A percentile compares a stretch with the other conserved stretches of the same genome.
phyloP scores from a whole-genome alignment of 2,797 vertebrate genomes.

The Silurus aristotelis region DNA sequence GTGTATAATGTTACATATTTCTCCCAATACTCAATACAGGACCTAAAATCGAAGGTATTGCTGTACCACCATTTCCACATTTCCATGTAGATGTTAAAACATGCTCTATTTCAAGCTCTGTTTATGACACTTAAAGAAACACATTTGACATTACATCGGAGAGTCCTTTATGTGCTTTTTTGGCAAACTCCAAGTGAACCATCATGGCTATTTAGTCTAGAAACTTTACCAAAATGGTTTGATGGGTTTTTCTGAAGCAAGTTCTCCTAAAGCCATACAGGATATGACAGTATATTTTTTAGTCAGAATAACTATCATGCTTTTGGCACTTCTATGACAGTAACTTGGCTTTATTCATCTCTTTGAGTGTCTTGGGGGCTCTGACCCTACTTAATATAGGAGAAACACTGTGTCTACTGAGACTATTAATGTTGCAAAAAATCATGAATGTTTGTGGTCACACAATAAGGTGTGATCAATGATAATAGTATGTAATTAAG shows the following conservation, averaged over 20 bases:
- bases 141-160: no score
- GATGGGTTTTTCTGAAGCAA: not conserved
- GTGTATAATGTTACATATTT: not conserved
- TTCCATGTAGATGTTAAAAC: not conserved
- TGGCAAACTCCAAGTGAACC: not conserved
- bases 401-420: not conserved
- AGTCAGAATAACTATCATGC: not conserved
- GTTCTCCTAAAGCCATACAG: not conserved
- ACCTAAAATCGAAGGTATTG: not conserved
- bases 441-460: not conserved
- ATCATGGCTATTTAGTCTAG: not conserved
- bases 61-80: not conserved
- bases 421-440: not conserved
- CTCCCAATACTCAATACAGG: no score
- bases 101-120: not conserved
- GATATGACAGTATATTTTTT: not conserved
- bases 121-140: not conserved
- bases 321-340: not conserved
- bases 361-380: not conserved
- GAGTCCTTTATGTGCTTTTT: not conserved
- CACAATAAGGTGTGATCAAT: not conserved
- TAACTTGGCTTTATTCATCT: not conserved
- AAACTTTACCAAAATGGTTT: not conserved
- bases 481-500: not conserved
- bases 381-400: not conserved